Evolutionary conservation across 2,888 invertebrate genomes (phyloP), one percentile per base, ranked within the genome.

Genomic region (Elmis aenea): DNA sequence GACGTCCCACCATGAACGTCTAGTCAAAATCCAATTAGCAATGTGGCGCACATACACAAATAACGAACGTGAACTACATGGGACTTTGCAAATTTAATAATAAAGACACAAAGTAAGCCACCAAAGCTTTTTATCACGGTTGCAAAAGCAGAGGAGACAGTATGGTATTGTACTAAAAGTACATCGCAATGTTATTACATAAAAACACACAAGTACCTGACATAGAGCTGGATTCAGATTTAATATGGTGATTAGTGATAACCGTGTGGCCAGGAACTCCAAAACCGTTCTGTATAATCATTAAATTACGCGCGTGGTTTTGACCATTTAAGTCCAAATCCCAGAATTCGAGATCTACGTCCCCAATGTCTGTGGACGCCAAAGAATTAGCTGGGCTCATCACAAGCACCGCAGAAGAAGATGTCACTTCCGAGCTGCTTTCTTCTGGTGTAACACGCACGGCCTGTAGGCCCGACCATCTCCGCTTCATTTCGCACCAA

Each of bases 291-390:
- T 62, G 64, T 39, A 64, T 58, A 33, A 64, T 57, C 14, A 55
- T 52, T 26, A 64, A 42, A 41, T 39, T 50, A 33, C 46, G 44
- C 3, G 49, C 53, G 46, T 62, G 61, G 42, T 62, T 62, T 46
- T 63, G 72, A 43, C 67, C 66, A 58, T 76, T 76, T 33, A 77
- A 62, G 58, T 79, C 79, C 58, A 79, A 62, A 57, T 86, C 85
- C 89, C 89, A 90, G 51, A 89, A 74, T 60, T 88, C 89, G 48
- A 86, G 74, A 57, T 86, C 85, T 43, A 85, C 85, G 50, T 74
- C 74, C 44, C 79, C 81, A 64, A 84, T 85, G 53, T 85, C 84
- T 11, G 84, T 80, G 50, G 85, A 84, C 48, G 79, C 79, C 48
- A 85, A 72, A 28, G 85, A 83, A 46, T 83, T 80, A 46, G 81